Base-by-base conservation (phyloP, 2,797 vertebrate species). In the Chelidonichthys spinosus region DNA sequence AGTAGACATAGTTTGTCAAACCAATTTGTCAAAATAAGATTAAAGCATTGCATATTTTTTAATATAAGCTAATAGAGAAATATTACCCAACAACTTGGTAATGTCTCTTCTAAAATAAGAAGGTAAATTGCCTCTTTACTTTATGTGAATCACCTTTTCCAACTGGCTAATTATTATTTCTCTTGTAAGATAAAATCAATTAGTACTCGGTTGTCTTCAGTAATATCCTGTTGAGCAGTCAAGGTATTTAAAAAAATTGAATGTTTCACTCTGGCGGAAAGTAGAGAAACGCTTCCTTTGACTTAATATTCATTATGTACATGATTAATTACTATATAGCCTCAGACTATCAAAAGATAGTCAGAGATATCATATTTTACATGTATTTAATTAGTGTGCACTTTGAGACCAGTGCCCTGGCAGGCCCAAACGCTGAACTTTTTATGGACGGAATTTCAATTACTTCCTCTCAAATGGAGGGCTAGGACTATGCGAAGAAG, bases 321-420 rank as follows among this genome's bases (percentile, higher is more conserved):
- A 87, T 89, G 85, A 90, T 91, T 92, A 92, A 92, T 92, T 91
- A 91, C 83, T 69, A 60, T 78, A 88, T 91, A 87, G 90, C 91
- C 89, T 85, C 78, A 88, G 86, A 92, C 85, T 86, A 91, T 91
- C 82, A 91, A 85, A 89, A 89, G 85, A 86, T 83, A 87, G 79
- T 92, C 90, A 90, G 78, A 83, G 86, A 88, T 88, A 89, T 88
- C 69, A 85, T 89, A 87, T 86, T 91, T 88, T 89, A 91, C 82
- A 90, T 91, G 88, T 91, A 87, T 90, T 92, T 92, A 92, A 93
- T 92, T 90, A 86, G 87, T n/a, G 82, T 90, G 88, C 86, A 92
- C 87, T 89, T 80, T 89, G 86, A 92, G 90, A 73, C 90, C 85
- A 82, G 83, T 85, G 81, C 75, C 83, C 80, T 77, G 37, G 78